These are phyloP conservation scores for Parus major DNA, from an alignment of 2,113 vertebrate species.

Conservation along the genomic window DNA sequence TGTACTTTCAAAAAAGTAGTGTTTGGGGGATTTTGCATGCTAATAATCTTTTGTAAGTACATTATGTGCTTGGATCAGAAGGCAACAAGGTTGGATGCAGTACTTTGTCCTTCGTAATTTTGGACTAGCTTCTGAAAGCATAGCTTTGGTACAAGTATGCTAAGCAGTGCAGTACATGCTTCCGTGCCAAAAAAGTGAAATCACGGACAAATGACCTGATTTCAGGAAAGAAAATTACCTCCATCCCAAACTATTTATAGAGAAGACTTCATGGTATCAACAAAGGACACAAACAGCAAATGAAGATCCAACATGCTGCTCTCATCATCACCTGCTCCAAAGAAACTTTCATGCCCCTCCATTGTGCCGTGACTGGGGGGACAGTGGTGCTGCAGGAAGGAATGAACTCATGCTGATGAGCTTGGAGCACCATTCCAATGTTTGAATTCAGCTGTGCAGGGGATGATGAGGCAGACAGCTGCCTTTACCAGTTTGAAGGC, in stretches of 20 bases:
- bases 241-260: background rate
- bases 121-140: background rate
- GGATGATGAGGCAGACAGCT: background rate
- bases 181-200: conserved; percentile 11
- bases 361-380: background rate
- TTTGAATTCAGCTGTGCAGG: background rate
- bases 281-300: background rate
- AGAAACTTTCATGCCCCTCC: background rate
- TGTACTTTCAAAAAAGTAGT: background rate
- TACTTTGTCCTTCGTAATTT: background rate
- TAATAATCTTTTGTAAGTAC: background rate
- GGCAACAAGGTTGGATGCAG: background rate
- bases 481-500: background rate
- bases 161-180: background rate
- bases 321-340: background rate
- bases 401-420: background rate
- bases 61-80: background rate
- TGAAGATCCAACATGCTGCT: background rate
- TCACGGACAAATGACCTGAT: background rate
- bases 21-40: background rate
- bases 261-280: background rate
- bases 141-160: background rate
- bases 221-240: background rate
- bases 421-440: background rate
- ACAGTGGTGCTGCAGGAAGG: background rate